Percentiles rank a stretch among this genome's conserved stretches.
Evolutionary conservation across 2,113 vertebrate genomes (phyloP).

Genomic region (Apodemus sylvaticus): DNA sequence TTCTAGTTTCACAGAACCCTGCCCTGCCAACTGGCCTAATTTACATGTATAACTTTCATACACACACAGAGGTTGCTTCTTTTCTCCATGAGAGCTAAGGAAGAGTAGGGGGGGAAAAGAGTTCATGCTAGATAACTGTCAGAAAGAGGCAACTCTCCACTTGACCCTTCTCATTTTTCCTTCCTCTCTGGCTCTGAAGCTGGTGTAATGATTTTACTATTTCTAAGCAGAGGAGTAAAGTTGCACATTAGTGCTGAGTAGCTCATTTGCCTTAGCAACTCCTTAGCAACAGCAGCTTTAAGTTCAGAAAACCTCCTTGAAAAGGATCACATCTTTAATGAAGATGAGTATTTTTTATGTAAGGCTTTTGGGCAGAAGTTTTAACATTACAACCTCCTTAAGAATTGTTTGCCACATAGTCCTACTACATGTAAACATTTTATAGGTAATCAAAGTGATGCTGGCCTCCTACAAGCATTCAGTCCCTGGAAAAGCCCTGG

Average conservation of each 20-base stretch:
- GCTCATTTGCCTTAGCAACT: constrained; percentile 77
- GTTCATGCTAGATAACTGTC: constrained; percentile 3
- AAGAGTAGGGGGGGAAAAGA: constrained; percentile 55
- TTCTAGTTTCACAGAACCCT: not conserved
- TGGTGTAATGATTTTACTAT: constrained; percentile 67
- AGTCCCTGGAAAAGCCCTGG: constrained; percentile 29
- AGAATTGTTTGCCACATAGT: constrained; percentile 42
- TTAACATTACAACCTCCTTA: constrained; percentile 60
- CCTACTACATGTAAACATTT: constrained; percentile 16
- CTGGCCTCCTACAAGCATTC: constrained; percentile 2
- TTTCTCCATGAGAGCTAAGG: constrained; percentile 37
- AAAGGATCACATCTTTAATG: constrained; percentile 73
- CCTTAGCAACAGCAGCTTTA: constrained; percentile 72
- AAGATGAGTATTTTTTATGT: constrained; percentile 69
- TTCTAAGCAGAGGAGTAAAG: constrained; percentile 74
- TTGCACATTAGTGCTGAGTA: constrained; percentile 76
- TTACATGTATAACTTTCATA: constrained; percentile 35
- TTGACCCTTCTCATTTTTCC: constrained; percentile 59
- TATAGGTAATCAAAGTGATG: constrained; percentile 9
- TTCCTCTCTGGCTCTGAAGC: constrained; percentile 46
- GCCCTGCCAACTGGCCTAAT: not conserved
- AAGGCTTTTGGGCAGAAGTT: constrained; percentile 63
- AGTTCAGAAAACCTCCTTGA: constrained; percentile 77
- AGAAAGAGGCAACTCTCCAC: constrained; percentile 47
- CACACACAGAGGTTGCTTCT: not conserved